These are phyloP conservation scores for Nesogale talazaci DNA, from an alignment of 2,113 vertebrate genomes.

Conservation along the genomic window DNA sequence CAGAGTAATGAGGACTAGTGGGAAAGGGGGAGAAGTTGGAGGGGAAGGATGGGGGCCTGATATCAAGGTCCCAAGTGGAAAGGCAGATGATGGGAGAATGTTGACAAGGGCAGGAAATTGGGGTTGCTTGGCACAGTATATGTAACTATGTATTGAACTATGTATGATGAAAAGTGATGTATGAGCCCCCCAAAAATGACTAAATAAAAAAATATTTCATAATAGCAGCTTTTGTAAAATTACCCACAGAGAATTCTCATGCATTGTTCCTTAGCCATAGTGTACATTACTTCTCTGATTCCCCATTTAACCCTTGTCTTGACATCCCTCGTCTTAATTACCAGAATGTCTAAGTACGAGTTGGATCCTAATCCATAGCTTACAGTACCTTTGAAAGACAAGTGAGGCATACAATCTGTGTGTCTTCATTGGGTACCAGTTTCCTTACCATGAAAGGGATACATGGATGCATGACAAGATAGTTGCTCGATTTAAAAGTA, in stretches of 20 bases:
- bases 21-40: too few species aligned
- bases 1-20: too few species aligned
- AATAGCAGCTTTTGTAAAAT: background rate
- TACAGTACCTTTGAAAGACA: background rate
- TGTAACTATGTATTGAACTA: too few species aligned
- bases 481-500: background rate
- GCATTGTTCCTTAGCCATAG: background rate
- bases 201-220: too few species aligned
- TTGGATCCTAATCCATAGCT: background rate
- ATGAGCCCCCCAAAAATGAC: too few species aligned
- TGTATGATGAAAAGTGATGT: too few species aligned
- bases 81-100: too few species aligned
- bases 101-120: too few species aligned
- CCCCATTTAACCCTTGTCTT: background rate
- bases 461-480: background rate
- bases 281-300: background rate
- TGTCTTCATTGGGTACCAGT: background rate
- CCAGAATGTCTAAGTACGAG: background rate
- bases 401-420: background rate
- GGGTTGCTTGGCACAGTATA: too few species aligned
- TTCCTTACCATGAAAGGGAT: background rate
- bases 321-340: background rate
- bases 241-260: background rate
- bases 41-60: too few species aligned
- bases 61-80: too few species aligned